Conservation (phyloP, 1,140 invertebrate genomes). For the Drosophila gunungcola region DNA sequence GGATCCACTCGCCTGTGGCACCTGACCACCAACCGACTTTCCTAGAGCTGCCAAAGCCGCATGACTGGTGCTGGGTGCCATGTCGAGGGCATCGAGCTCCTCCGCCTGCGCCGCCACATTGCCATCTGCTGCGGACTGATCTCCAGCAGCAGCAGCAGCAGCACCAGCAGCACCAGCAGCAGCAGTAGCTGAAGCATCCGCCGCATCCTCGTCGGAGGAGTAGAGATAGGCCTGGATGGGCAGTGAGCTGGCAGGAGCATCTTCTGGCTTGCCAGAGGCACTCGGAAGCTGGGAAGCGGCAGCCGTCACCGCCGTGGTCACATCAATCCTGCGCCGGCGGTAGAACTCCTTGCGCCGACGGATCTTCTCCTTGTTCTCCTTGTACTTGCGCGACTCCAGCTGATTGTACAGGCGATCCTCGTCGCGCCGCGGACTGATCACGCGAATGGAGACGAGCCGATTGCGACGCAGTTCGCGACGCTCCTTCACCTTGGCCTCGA, state of each 20-base stretch:
- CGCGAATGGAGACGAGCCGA: constrained; percentile 87
- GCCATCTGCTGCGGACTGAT: constrained; percentile 3
- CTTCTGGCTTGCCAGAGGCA: constrained; percentile 26
- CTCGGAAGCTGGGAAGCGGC: constrained; percentile 28
- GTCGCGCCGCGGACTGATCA: constrained; percentile 91
- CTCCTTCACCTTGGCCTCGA: constrained; percentile 54
- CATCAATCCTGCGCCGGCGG: constrained; percentile 70
- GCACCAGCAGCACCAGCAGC: neutral
- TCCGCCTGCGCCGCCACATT: constrained; percentile 64
- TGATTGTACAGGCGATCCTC: constrained; percentile 90
- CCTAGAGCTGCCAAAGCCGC: constrained; percentile 15
- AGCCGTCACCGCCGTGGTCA: neutral
- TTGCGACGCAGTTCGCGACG: constrained; percentile 62
- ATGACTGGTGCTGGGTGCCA: constrained; percentile 47
- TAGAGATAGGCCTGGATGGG: constrained; percentile 74
- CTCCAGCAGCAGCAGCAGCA: no score
- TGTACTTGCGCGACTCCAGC: constrained; percentile 88
- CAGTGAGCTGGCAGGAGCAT: constrained; percentile 15
- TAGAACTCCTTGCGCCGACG: constrained; percentile 88
- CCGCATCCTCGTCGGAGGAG: constrained; percentile 73
- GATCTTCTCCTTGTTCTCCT: constrained; percentile 92
- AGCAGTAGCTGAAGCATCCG: neutral
- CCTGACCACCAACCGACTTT: neutral
- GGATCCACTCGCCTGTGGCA: neutral
- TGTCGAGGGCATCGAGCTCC: constrained; percentile 55